phyloP scores from a whole-genome alignment of 2,888 invertebrate genomes.

The Physocephala rufipes region DNA sequence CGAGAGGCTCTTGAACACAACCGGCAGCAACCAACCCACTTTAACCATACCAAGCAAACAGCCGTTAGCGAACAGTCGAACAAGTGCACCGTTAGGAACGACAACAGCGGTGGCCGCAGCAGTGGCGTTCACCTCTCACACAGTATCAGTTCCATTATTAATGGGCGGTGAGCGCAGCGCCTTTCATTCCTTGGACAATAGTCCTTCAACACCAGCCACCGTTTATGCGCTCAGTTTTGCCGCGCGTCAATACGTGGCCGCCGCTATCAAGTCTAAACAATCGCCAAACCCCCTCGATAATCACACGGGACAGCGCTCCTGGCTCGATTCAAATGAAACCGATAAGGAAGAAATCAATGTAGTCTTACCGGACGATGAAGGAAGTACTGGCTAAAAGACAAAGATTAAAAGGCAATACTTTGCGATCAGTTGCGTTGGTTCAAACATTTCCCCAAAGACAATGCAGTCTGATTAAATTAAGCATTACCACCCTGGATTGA shows the following conservation, averaged over 20 bases:
- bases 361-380: slow-evolving; percentile 77
- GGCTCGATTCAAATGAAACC: slow-evolving; percentile 33
- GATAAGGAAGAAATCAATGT: slow-evolving; percentile 85
- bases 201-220: slow-evolving; percentile 68
- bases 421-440: background rate
- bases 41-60: slow-evolving; percentile 44
- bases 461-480: slow-evolving; percentile 26
- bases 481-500: background rate
- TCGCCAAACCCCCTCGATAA: background rate
- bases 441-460: slow-evolving; percentile 18
- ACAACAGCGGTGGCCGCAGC: slow-evolving; percentile 59
- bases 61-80: slow-evolving; percentile 49
- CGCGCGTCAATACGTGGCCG: slow-evolving; percentile 57
- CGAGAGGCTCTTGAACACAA: slow-evolving; percentile 15
- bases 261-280: slow-evolving; percentile 31
- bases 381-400: slow-evolving; percentile 54
- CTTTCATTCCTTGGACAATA: slow-evolving; percentile 68
- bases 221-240: slow-evolving; percentile 66
- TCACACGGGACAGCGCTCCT: background rate
- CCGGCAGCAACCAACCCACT: slow-evolving; percentile 53
- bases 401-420: slow-evolving; percentile 12
- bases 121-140: slow-evolving; percentile 62
- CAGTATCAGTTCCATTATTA: slow-evolving; percentile 68
- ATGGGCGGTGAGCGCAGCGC: slow-evolving; percentile 94
- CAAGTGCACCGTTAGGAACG: slow-evolving; percentile 30